phyloP scores from a whole-genome alignment of 2,113 vertebrate genomes.

The Noturus placidus region DNA sequence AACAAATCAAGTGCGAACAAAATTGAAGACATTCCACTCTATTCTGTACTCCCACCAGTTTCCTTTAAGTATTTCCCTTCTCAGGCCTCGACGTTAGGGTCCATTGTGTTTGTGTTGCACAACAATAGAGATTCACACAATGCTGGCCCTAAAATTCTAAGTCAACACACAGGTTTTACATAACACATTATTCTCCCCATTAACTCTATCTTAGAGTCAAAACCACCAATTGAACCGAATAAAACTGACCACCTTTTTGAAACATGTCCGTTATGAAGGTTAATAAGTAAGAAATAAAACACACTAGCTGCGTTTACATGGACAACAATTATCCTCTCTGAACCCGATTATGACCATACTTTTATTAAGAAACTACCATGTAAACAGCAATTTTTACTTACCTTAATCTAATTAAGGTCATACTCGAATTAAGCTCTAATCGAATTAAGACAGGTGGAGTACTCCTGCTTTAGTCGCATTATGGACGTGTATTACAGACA shows the following conservation, averaged over 20 bases:
- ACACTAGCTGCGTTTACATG: too few relatives aligned
- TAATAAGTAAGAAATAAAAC: not conserved
- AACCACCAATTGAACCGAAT: not conserved
- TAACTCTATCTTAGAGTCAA: too few relatives aligned
- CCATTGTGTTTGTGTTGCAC: constrained; percentile 15
- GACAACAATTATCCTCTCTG: too few relatives aligned
- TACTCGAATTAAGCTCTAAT: too few relatives aligned
- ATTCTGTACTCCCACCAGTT: constrained; percentile 6
- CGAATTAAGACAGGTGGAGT: too few relatives aligned
- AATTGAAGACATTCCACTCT: not conserved
- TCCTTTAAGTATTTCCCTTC: constrained; percentile 16
- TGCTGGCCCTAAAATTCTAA: not conserved
- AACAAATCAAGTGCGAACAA: not conserved
- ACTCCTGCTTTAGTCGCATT: too few relatives aligned
- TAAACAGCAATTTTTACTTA: too few relatives aligned
- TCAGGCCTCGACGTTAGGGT: not conserved
- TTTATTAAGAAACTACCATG: too few relatives aligned
- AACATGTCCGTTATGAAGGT: not conserved
- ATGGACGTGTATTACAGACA: too few relatives aligned
- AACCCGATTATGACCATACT: too few relatives aligned
- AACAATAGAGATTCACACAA: not conserved
- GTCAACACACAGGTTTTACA: not conserved
- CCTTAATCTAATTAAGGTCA: too few relatives aligned
- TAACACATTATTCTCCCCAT: not conserved
- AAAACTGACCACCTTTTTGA: not conserved